A percentile compares a stretch with the other conserved stretches of the same genome.
These are phyloP conservation scores for Astatoreochromis straeleni DNA, from an alignment of 2,113 vertebrate genomes.

Conservation along the genomic window DNA sequence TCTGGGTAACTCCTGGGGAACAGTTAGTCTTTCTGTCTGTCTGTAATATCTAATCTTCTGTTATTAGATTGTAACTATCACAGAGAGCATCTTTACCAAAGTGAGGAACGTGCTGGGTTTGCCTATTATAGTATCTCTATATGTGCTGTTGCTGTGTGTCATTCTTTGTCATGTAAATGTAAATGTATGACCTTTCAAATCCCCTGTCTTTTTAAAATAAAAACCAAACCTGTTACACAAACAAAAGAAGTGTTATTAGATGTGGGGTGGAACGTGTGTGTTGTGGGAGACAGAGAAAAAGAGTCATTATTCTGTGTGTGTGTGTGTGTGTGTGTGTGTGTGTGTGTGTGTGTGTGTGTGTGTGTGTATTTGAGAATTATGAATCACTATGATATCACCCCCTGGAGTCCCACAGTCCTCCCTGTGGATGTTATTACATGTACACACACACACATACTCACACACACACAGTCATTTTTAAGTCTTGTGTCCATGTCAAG, in stretches of 20 bases:
- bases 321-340: background rate
- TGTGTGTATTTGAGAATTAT: background rate
- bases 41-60: background rate
- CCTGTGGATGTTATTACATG: background rate
- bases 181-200: background rate
- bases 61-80: background rate
- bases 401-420: background rate
- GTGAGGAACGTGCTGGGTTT: background rate
- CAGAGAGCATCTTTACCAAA: constrained; percentile 6
- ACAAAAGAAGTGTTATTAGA: background rate
- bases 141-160: background rate
- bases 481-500: background rate
- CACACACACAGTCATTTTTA: background rate
- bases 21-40: background rate
- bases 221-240: background rate
- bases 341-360: background rate
- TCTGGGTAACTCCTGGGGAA: background rate
- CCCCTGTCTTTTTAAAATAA: constrained; percentile 48
- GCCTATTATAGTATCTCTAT: background rate
- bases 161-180: constrained; percentile 4
- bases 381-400: constrained; percentile 3
- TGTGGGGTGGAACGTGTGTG: background rate
- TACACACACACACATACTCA: background rate
- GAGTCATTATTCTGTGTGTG: background rate
- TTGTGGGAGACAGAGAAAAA: background rate